Evolutionary conservation across 37 sponge, comb jelly and placozoan species (phyloP).

Genomic region (Eunapius fragilis): DNA sequence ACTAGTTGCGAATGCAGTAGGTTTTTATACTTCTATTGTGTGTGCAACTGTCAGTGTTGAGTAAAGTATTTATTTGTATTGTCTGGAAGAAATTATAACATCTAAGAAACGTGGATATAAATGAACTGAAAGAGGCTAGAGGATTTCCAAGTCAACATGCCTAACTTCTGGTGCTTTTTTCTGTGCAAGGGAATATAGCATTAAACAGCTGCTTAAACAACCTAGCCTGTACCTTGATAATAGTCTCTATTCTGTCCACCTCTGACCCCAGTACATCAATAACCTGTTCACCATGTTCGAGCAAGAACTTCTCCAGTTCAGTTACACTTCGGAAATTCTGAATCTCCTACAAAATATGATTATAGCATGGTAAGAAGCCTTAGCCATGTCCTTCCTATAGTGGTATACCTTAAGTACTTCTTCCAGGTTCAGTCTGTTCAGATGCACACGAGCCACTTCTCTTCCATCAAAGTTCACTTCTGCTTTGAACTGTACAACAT

Average conservation of each 20-base stretch:
- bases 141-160: conserved; percentile 94
- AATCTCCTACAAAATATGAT: conserved; percentile 55
- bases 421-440: conserved; percentile 73
- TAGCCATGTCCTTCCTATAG: too few relatives aligned
- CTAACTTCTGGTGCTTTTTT: conserved; percentile 85
- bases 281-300: conserved; percentile 90
- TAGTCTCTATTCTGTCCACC: conserved; percentile 87
- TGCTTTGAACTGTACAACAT: conserved; percentile 89
- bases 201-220: background rate
- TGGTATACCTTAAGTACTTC: conserved; percentile 42
- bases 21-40: background rate
- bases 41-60: background rate
- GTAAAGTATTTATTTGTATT: background rate
- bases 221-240: conserved; percentile 68
- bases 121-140: conserved; percentile 36
- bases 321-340: conserved; percentile 56
- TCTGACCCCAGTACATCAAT: conserved; percentile 82
- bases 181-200: conserved; percentile 37
- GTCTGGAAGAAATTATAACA: background rate
- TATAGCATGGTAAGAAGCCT: too few relatives aligned
- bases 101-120: background rate
- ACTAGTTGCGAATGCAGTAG: background rate
- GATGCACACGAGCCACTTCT: conserved; percentile 75
- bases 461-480: conserved; percentile 95
- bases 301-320: conserved; percentile 80